phyloP scores from a whole-genome alignment of 2,888 invertebrate species.

The Phyllotreta cruciferae region DNA sequence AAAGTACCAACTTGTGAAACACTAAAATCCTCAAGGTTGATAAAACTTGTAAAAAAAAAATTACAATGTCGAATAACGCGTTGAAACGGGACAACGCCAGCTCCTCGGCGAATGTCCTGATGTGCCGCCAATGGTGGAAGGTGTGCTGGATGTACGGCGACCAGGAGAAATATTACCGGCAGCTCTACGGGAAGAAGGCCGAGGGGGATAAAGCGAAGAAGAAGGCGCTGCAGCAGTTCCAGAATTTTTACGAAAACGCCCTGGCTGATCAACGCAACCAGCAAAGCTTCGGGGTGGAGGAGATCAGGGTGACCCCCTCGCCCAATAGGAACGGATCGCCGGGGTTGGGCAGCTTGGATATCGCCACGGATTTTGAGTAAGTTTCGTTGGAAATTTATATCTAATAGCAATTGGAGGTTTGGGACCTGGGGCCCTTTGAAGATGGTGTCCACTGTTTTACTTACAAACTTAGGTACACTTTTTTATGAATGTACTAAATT shows the following conservation, averaged over 20 bases:
- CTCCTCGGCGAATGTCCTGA: conserved; percentile 73
- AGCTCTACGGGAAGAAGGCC: conserved; percentile 70
- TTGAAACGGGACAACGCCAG: conserved; percentile 56
- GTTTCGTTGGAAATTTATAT: conserved; percentile 34
- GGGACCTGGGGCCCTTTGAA: too few relatives aligned
- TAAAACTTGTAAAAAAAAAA: neutral
- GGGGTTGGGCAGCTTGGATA: conserved; percentile 48
- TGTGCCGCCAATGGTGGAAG: conserved; percentile 91
- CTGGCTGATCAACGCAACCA: conserved; percentile 28
- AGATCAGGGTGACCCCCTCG: conserved; percentile 40
- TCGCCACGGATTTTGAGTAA: conserved; percentile 51
- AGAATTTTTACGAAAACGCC: conserved; percentile 41
- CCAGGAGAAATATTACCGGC: conserved; percentile 84
- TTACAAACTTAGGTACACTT: too few relatives aligned
- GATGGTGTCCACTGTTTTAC: too few relatives aligned
- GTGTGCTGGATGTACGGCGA: conserved; percentile 89
- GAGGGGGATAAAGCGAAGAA: conserved; percentile 32
- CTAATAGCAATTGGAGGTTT: too few relatives aligned
- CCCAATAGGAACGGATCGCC: conserved; percentile 42
- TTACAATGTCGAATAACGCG: conserved; percentile 48
- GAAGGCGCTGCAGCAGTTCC: conserved; percentile 22
- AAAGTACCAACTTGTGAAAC: neutral
- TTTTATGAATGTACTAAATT: too few relatives aligned
- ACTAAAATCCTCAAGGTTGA: conserved; percentile 3
- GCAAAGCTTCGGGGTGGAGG: conserved; percentile 44